Evolutionary conservation across 2,888 invertebrate species (phyloP).

Genomic region (Acrocera orbiculus): DNA sequence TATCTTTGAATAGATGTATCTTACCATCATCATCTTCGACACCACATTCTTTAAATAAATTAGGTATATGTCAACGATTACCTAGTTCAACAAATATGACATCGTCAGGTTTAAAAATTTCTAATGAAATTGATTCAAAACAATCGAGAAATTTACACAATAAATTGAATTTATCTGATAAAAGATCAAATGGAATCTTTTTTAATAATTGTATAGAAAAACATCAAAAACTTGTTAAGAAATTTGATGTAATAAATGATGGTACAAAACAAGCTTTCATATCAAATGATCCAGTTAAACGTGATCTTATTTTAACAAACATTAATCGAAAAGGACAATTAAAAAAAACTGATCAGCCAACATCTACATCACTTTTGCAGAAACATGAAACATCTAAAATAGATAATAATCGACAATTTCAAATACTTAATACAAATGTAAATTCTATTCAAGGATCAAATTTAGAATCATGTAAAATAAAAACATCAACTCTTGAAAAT

Average conservation of each 20-base stretch:
- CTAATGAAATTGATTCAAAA: no score
- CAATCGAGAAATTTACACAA: no score
- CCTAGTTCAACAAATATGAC: no score
- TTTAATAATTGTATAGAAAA: slow-evolving; percentile 29
- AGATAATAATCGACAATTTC: neutral
- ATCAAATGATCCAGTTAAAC: neutral
- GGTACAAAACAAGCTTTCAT: slow-evolving; percentile 11
- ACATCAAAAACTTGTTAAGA: slow-evolving; percentile 26
- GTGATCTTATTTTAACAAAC: slow-evolving; percentile 3
- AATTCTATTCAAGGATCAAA: slow-evolving; percentile 21
- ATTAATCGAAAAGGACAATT: slow-evolving; percentile 37
- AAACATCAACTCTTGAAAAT: slow-evolving; percentile 25
- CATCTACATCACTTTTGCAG: no score
- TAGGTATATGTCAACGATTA: no score
- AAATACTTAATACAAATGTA: slow-evolving; percentile 22
- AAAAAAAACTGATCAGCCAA: slow-evolving; percentile 32
- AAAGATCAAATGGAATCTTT: no score
- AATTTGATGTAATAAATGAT: slow-evolving; percentile 22
- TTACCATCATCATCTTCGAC: slow-evolving; percentile 12
- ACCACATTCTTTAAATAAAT: slow-evolving; percentile 15
- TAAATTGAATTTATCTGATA: no score
- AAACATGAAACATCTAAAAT: no score
- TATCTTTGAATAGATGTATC: neutral
- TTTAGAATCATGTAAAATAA: slow-evolving; percentile 26
- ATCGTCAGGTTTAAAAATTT: no score